A percentile compares a stretch with the other conserved stretches of the same genome.
phyloP scores from a whole-genome alignment of 2,797 vertebrate genomes.

The Oryzias dopingdopingensis region DNA sequence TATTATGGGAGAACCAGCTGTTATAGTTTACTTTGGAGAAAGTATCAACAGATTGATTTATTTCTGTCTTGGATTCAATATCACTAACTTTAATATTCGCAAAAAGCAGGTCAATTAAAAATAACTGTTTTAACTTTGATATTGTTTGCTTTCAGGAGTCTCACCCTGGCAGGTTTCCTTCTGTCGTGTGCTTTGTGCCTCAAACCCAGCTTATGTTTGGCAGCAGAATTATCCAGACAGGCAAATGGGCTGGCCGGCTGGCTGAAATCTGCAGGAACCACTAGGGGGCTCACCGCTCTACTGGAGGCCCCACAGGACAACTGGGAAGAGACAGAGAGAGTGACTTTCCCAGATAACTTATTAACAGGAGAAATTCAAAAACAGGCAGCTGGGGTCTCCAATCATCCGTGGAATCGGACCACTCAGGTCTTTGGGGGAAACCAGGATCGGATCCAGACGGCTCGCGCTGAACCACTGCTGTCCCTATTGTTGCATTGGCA shows the following conservation, averaged over 20 bases:
- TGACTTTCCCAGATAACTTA: conserved; percentile 12
- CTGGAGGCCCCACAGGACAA: conserved; percentile 72
- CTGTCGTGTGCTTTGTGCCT: conserved; percentile 78
- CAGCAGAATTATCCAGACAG: conserved; percentile 87
- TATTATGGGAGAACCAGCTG: too few relatives aligned
- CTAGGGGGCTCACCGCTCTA: conserved; percentile 70
- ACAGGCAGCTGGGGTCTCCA: too few relatives aligned
- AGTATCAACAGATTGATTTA: too few relatives aligned
- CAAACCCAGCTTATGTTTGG: conserved; percentile 85
- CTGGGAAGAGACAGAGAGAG: conserved; percentile 40
- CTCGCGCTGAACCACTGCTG: too few relatives aligned
- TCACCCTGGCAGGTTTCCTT: conserved; percentile 63
- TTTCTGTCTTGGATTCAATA: too few relatives aligned
- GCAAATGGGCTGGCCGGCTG: conserved; percentile 74
- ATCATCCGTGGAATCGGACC: conserved; percentile 1
- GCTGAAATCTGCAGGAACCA: conserved; percentile 78
- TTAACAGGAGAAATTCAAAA: conserved; percentile 4
- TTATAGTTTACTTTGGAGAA: too few relatives aligned
- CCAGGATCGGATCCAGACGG: too few relatives aligned
- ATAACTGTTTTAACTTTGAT: neutral
- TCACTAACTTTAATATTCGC: too few relatives aligned
- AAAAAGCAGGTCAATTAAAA: too few relatives aligned
- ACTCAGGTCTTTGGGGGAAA: neutral
- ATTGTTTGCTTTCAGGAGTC: conserved; percentile 9
- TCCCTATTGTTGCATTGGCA: too few relatives aligned